Evolutionary conservation across 2,797 vertebrate species (phyloP), one percentile per base, ranked within the genome.

Genomic region (Novumbra hubbsi): DNA sequence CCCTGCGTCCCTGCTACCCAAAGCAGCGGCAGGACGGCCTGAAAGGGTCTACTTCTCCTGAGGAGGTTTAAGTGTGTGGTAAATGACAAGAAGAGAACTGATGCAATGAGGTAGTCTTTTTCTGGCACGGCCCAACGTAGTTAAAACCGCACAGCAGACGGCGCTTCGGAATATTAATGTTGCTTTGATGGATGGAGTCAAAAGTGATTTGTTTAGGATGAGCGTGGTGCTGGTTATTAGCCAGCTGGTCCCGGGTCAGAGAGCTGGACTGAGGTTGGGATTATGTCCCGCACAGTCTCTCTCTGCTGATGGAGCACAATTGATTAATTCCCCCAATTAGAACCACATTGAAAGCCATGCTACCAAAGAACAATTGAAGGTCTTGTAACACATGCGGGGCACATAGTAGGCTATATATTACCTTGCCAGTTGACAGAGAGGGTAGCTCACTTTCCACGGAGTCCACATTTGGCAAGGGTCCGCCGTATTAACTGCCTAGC

Each of bases 151-250:
- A 76, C 80, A 69, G 84, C 86, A 86, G 19, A 55, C 8, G n/a
- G 85, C 78, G 71, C 87, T 88, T 86, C 84, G 76, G 87, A 91
- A 90, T 92, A 90, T 93, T 94, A 94, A 92, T 93, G 92, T 86
- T 86, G 88, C 92, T 90, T 86, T 93, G 93, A 94, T 91, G 89
- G 92, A 94, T 92, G 90, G 89, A 92, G 90, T 94, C 91, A 93
- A 91, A 93, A 91, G 93, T 90, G 91, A 92, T 93, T 94, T 93
- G 89, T 93, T 86, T 82, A 88, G 85, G 90, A 88, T 85, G 86
- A 88, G 86, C 85, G 87, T 86, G 89, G 90, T 55, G 19, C 50
- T 55, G 34, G 90, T 92, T 89, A 91, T 76, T 79, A 81, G 89
- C 87, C 93, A 95, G 93, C 92, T 94, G 93, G 91, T 93, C 84